These are phyloP conservation scores for Tenthredo scrophulariae DNA, from an alignment of 2,888 invertebrate genomes.

Conservation along the genomic window DNA sequence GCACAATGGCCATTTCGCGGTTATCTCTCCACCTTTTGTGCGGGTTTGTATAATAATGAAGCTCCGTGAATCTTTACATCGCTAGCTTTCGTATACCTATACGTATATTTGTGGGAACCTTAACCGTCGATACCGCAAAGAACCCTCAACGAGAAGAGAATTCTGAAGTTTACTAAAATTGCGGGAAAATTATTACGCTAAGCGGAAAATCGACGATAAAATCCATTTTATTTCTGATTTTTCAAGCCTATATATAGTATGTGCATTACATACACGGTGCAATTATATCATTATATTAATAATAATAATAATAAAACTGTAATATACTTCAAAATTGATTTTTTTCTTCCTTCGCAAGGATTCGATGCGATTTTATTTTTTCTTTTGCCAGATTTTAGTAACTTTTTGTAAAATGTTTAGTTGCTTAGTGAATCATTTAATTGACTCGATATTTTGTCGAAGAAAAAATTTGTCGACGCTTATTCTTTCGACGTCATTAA, in stretches of 20 bases:
- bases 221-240: too few species aligned
- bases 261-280: too few species aligned
- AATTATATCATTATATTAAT: too few species aligned
- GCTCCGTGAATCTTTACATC: not conserved
- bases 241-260: too few species aligned
- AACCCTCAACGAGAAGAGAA: not conserved
- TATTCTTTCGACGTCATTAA: not conserved
- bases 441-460: not conserved
- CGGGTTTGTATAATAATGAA: not conserved
- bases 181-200: not conserved
- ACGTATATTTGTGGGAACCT: not conserved
- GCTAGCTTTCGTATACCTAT: not conserved
- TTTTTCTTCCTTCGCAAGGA: too few species aligned
- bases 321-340: not conserved
- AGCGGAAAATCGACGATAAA: not conserved
- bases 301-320: too few species aligned
- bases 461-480: not conserved
- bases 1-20: not conserved
- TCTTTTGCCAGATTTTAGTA: too few species aligned
- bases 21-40: constrained; percentile 1
- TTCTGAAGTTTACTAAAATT: not conserved
- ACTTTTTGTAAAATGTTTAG: too few species aligned
- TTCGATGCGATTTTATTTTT: too few species aligned
- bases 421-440: too few species aligned
- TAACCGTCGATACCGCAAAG: not conserved